These are phyloP conservation scores for Oscheius sp. DNA, from an alignment of 1,140 invertebrate species.

Conservation along the genomic window DNA sequence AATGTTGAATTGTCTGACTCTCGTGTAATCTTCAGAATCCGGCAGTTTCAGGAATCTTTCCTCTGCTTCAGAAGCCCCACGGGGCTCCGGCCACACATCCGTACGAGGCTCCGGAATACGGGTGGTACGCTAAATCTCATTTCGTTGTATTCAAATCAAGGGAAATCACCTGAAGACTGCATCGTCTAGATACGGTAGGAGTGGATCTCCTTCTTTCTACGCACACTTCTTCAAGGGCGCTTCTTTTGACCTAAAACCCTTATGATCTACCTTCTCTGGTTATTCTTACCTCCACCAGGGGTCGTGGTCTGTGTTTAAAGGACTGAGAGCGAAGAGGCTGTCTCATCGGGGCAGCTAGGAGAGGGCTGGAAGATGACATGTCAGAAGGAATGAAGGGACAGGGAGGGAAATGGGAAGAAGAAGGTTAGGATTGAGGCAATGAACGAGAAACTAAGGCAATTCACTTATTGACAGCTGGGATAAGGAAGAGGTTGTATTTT, in stretches of 20 bases:
- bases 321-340: slow-evolving; percentile 21
- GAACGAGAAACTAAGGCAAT: no score
- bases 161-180: slow-evolving; percentile 27
- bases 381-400: not conserved
- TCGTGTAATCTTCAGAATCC: slow-evolving; percentile 40
- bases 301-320: slow-evolving; percentile 29
- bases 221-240: slow-evolving; percentile 30
- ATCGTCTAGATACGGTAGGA: slow-evolving; percentile 32
- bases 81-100: slow-evolving; percentile 42
- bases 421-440: not conserved
- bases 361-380: not conserved
- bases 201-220: slow-evolving; percentile 28
- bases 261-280: not conserved
- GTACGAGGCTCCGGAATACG: slow-evolving; percentile 33
- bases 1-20: slow-evolving; percentile 46
- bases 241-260: slow-evolving; percentile 23
- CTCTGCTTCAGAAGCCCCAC: slow-evolving; percentile 9
- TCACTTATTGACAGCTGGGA: no score
- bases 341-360: slow-evolving; percentile 3
- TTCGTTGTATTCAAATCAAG: not conserved
- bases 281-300: slow-evolving; percentile 24
- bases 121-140: slow-evolving; percentile 13
- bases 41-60: slow-evolving; percentile 43
- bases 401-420: not conserved
- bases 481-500: no score